A percentile compares a stretch with the other conserved stretches of the same genome.
These are phyloP conservation scores for Numenius phaeopus DNA, from an alignment of 2,797 vertebrate species.

Conservation along the genomic window DNA sequence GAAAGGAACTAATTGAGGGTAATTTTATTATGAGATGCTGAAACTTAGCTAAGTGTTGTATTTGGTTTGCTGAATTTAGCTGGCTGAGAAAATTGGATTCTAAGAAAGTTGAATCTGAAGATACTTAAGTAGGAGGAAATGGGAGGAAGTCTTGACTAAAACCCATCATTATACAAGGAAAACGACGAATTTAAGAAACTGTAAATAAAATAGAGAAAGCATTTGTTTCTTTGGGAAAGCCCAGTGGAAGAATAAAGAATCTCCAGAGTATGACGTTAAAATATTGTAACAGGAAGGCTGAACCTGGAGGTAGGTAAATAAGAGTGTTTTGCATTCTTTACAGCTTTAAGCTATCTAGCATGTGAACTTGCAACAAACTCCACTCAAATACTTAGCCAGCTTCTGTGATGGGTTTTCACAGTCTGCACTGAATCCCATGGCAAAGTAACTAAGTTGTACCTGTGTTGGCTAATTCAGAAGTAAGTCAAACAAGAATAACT, in stretches of 20 bases:
- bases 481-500: not conserved
- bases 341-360: not conserved
- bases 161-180: not conserved
- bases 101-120: not conserved
- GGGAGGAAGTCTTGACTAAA: not conserved
- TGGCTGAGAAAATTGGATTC: constrained; percentile 5
- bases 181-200: not conserved
- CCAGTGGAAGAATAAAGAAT: not conserved
- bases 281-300: not conserved
- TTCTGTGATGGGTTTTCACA: not conserved
- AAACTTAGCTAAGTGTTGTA: not conserved
- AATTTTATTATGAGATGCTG: constrained; percentile 24
- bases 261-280: not conserved
- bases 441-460: not conserved
- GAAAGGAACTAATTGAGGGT: constrained; percentile 23
- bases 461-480: not conserved
- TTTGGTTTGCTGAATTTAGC: constrained; percentile 27
- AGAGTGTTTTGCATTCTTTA: not conserved
- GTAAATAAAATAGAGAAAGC: not conserved
- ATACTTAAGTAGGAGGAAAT: not conserved
- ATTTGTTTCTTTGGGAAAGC: not conserved
- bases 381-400: not conserved
- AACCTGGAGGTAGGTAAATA: not conserved
- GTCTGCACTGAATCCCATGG: not conserved
- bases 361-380: not conserved